A percentile compares a stretch with the other conserved stretches of the same genome.
These are phyloP conservation scores for Chloroceryle aenea DNA, from an alignment of 2,113 vertebrate genomes.

Conservation along the genomic window DNA sequence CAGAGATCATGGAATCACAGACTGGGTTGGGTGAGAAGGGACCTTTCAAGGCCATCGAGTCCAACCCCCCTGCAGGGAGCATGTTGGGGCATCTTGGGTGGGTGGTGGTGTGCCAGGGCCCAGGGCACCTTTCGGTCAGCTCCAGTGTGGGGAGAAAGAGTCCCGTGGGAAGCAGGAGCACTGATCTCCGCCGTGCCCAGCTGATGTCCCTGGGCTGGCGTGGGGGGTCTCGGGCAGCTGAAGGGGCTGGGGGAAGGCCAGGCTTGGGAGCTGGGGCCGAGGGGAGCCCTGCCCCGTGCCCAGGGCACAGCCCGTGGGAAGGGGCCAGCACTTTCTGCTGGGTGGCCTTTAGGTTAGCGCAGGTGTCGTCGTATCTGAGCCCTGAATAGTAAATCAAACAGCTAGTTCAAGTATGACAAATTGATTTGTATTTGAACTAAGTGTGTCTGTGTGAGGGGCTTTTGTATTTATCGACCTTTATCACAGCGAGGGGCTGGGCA, in stretches of 20 bases:
- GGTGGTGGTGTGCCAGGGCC: not conserved
- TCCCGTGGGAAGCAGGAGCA: not conserved
- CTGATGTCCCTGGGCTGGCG: not conserved
- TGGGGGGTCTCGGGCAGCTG: not conserved
- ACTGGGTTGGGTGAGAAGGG: not conserved
- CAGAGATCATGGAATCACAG: not conserved
- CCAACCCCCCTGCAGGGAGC: not conserved
- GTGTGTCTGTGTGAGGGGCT: not conserved
- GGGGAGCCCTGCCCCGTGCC: not conserved
- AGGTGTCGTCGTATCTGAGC: fast-evolving
- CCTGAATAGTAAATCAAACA: not conserved
- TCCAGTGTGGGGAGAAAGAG: not conserved
- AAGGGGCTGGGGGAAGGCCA: not conserved
- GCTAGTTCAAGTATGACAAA: not conserved
- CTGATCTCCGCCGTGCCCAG: fast-evolving
- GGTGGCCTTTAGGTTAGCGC: too few relatives aligned
- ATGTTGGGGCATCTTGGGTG: not conserved
- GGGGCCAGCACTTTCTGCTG: not conserved
- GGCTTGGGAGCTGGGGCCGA: not conserved
- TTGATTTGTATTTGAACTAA: not conserved
- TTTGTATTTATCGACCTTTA: not conserved
- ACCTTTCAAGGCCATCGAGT: not conserved
- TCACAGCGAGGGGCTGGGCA: not conserved
- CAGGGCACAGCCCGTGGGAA: too few relatives aligned
- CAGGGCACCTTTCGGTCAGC: not conserved